Percentiles rank a stretch among this genome's conserved stretches.
Evolutionary conservation across 1,140 invertebrate genomes (phyloP).

Genomic region (Plodia interpunctella): DNA sequence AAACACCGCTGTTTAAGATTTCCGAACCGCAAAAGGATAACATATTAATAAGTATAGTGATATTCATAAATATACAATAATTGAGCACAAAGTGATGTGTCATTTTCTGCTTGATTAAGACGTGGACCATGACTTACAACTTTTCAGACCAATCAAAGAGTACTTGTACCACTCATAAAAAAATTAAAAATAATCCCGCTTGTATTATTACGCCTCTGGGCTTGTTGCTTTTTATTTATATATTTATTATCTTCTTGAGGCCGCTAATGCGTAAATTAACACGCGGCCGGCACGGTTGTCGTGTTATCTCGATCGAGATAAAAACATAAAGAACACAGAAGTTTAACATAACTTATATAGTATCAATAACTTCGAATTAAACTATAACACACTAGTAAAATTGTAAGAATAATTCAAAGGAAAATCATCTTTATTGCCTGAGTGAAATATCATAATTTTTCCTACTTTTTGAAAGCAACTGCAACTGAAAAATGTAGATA

Average conservation of each 20-base stretch:
- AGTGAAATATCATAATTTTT: too few species aligned
- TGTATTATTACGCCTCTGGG: slow-evolving; percentile 1
- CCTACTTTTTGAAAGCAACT: too few species aligned
- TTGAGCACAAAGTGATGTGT: neutral
- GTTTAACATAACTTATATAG: neutral
- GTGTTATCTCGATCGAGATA: slow-evolving; percentile 7
- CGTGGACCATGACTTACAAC: neutral
- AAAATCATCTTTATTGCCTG: too few species aligned
- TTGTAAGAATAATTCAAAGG: too few species aligned
- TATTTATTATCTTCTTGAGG: neutral
- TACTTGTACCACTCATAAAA: neutral
- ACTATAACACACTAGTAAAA: too few species aligned
- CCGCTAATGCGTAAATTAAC: slow-evolving; percentile 27
- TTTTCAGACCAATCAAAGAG: neutral
- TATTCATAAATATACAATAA: neutral
- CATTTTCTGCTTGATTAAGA: neutral
- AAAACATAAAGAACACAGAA: neutral
- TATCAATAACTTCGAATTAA: too few species aligned
- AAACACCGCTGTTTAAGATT: too few species aligned
- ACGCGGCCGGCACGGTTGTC: slow-evolving; percentile 21
- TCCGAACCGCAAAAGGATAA: too few species aligned
- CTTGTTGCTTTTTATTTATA: neutral
- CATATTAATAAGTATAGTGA: too few species aligned
- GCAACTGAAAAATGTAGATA: too few species aligned
- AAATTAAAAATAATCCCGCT: neutral